These are phyloP conservation scores for Monodelphis domestica DNA, from an alignment of 2,797 vertebrate genomes.

Conservation along the genomic window DNA sequence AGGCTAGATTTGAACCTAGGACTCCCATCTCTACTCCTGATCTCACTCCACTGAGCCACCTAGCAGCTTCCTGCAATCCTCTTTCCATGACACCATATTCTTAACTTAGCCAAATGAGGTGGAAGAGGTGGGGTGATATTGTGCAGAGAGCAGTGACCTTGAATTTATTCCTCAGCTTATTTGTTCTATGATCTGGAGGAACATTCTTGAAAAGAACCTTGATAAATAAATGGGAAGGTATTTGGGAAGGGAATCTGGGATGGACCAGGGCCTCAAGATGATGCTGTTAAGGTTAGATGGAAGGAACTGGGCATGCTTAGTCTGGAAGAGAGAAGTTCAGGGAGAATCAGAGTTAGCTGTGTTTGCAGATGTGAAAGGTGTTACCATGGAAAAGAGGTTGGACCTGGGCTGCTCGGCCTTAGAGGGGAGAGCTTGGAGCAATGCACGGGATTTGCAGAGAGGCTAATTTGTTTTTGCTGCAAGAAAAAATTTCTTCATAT, in stretches of 20 bases:
- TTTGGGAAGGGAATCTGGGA: accelerated
- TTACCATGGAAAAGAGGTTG: not conserved
- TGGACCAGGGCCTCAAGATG: not conserved
- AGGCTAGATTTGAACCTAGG: no score
- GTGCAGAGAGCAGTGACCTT: not conserved
- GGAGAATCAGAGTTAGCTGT: not conserved
- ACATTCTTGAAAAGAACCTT: not conserved
- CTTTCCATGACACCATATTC: not conserved
- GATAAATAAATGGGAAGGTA: not conserved
- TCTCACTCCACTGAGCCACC: no score
- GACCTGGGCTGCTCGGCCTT: not conserved
- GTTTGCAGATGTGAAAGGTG: not conserved
- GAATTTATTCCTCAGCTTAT: not conserved
- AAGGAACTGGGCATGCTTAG: not conserved
- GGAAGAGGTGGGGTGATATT: not conserved
- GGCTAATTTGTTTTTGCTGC: not conserved
- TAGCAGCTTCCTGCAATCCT: no score
- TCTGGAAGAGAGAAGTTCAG: not conserved
- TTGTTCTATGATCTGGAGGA: not conserved
- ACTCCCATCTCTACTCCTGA: no score
- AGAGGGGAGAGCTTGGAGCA: not conserved
- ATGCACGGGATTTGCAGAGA: not conserved
- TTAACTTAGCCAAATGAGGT: not conserved
- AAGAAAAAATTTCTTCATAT: not conserved
- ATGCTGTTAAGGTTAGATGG: not conserved